Evolutionary conservation across 2,113 vertebrate genomes (phyloP).

Genomic region (Serinus canaria): DNA sequence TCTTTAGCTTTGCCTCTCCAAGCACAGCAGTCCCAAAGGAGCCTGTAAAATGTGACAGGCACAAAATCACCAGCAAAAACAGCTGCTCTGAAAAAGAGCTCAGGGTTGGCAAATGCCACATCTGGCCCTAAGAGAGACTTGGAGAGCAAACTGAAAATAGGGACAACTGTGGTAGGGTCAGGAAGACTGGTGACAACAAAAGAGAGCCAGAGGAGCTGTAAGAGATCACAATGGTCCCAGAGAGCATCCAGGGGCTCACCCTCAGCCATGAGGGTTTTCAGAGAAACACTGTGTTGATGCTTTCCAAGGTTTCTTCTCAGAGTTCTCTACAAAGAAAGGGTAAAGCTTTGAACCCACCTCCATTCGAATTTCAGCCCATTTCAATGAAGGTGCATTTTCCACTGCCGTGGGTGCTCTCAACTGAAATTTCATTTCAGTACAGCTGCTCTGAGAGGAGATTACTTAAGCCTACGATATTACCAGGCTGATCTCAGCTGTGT

Average conservation of each 20-base stretch:
- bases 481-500: neutral
- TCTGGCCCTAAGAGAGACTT: neutral
- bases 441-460: neutral
- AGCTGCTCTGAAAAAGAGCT: neutral
- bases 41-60: neutral
- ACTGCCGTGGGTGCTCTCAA: neutral
- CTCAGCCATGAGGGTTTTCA: accelerated
- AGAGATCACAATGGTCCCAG: accelerated
- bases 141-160: neutral
- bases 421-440: neutral
- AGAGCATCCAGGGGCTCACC: neutral
- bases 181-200: neutral
- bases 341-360: neutral
- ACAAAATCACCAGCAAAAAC: neutral
- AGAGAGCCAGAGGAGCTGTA: neutral
- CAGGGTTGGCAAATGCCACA: neutral
- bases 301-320: neutral
- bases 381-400: neutral
- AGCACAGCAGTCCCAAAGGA: neutral
- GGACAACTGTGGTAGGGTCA: neutral
- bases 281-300: neutral
- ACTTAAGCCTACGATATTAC: neutral
- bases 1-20: neutral
- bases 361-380: neutral
- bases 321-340: neutral